Evolutionary conservation across 2,888 invertebrate species (phyloP), one percentile per base, ranked within the genome.

Genomic region (Spilosoma lubricipeda): DNA sequence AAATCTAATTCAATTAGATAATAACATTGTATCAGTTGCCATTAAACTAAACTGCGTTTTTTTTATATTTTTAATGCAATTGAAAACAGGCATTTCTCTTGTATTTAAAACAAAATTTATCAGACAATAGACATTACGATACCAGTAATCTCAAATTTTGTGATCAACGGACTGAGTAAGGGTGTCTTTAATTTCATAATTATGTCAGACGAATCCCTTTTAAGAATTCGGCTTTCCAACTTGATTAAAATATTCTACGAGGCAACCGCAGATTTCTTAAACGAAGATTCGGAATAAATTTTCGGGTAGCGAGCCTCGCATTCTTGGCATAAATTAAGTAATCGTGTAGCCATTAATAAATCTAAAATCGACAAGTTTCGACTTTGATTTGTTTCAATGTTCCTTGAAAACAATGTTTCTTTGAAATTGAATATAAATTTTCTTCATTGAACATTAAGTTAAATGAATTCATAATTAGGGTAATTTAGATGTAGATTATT

Each of bases 201-300:
- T 90, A 91, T 83, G 87, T 81, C 77, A 78, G 81, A 79, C 77
- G 78, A 80, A 81, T 81, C 79, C 81, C 83, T 85, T 86, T 86
- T 86, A 86, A 89, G 88, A 90, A 90, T 89, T 88, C 84, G 81
- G 86, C 82, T 86, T 83, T 77, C 84, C 82, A 88, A 91, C 88
- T 92, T 92, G 90, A 92, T 93, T 93, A 92, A 93, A 93, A 93
- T 92, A 91, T 92, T 93, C 91, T 88, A 86, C 89, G 85, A 63
- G 64, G 67, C 76, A 75, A 78, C 80, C 82, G 86, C 87, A 87
- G 88, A 90, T 89, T 90, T 90, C 88, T 87, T 81, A 80, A 87
- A 76, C 79, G 80, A 82, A 72, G 85, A 85, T 87, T 87, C 72
- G 82, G 85, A 87, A 80, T 79, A 80, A 82, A 82, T 80, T 78